Evolutionary conservation across 1,140 invertebrate species (phyloP).

Genomic region (Apis dorsata): DNA sequence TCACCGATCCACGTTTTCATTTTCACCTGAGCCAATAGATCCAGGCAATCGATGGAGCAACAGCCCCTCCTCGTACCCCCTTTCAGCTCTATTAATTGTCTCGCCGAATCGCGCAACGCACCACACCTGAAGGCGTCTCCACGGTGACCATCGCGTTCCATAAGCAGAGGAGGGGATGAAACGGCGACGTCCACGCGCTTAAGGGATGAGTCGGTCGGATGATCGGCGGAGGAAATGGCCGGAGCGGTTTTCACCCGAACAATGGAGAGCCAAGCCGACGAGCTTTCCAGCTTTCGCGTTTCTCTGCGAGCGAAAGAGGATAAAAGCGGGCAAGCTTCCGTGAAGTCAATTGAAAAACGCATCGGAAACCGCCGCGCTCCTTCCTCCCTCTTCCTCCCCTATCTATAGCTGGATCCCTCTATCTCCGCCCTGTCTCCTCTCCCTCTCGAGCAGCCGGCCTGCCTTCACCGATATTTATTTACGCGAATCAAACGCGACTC

Average conservation of each 20-base stretch:
- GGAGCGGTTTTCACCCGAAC: slow-evolving; percentile 46
- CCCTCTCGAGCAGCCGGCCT: not conserved
- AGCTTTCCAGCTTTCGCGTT: slow-evolving; percentile 55
- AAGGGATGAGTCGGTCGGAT: not conserved
- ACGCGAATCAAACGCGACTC: slow-evolving; percentile 9
- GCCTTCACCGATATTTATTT: slow-evolving; percentile 33
- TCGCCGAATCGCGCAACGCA: slow-evolving; percentile 26
- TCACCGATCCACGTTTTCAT: slow-evolving; percentile 10
- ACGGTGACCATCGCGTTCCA: too few relatives aligned
- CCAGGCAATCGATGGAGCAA: slow-evolving; percentile 54
- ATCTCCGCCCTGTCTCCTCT: not conserved
- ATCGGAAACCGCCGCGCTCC: slow-evolving; percentile 35
- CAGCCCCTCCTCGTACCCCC: not conserved
- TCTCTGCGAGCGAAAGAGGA: slow-evolving; percentile 21
- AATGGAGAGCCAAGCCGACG: slow-evolving; percentile 44
- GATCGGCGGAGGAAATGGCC: slow-evolving; percentile 32
- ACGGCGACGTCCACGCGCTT: not conserved
- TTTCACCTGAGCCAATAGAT: slow-evolving; percentile 18
- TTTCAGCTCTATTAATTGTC: slow-evolving; percentile 42
- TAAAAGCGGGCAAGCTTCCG: slow-evolving; percentile 60
- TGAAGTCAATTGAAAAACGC: slow-evolving; percentile 62
- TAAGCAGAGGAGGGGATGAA: too few relatives aligned
- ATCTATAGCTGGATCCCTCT: slow-evolving; percentile 14
- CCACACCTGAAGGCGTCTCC: not conserved
- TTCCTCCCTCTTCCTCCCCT: slow-evolving; percentile 17